phyloP scores from a whole-genome alignment of 1,140 invertebrate genomes.

The Bacillus rossius region DNA sequence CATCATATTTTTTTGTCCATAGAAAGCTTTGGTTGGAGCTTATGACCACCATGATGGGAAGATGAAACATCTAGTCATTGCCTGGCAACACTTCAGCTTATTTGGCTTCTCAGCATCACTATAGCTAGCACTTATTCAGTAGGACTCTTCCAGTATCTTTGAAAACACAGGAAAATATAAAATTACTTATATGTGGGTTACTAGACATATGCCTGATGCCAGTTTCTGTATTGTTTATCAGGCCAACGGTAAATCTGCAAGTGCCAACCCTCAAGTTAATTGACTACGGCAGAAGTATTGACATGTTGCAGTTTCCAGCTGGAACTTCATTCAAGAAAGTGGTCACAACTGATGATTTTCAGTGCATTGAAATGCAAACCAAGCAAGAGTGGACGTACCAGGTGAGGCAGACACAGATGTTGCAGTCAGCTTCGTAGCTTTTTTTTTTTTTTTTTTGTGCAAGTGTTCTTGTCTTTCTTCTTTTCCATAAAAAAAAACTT shows the following conservation, averaged over 20 bases:
- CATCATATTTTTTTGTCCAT: too few species aligned
- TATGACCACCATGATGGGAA: too few species aligned
- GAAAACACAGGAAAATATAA: slow-evolving; percentile 3
- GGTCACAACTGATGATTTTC: slow-evolving; percentile 68
- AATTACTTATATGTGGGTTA: too few species aligned
- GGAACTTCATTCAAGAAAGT: slow-evolving; percentile 71
- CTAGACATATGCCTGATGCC: not conserved
- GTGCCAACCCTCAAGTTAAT: slow-evolving; percentile 69
- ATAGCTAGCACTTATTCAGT: too few species aligned
- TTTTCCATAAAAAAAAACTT: too few species aligned
- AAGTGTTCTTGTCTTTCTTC: too few species aligned
- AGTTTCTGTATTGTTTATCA: slow-evolving; percentile 34
- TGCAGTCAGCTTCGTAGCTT: too few species aligned
- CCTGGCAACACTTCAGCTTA: too few species aligned
- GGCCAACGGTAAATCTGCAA: slow-evolving; percentile 49
- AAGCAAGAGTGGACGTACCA: slow-evolving; percentile 88
- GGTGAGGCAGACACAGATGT: slow-evolving; percentile 28
- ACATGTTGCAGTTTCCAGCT: slow-evolving; percentile 76
- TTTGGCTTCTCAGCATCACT: too few species aligned
- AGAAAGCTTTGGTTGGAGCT: too few species aligned
- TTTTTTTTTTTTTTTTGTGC: too few species aligned
- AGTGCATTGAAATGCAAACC: slow-evolving; percentile 83
- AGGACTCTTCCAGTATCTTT: not conserved
- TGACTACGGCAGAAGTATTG: slow-evolving; percentile 84
- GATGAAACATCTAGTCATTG: too few species aligned